Evolutionary conservation across 2,113 vertebrate species (phyloP), one percentile per base, ranked within the genome.

Genomic region (Ciconia maguari): DNA sequence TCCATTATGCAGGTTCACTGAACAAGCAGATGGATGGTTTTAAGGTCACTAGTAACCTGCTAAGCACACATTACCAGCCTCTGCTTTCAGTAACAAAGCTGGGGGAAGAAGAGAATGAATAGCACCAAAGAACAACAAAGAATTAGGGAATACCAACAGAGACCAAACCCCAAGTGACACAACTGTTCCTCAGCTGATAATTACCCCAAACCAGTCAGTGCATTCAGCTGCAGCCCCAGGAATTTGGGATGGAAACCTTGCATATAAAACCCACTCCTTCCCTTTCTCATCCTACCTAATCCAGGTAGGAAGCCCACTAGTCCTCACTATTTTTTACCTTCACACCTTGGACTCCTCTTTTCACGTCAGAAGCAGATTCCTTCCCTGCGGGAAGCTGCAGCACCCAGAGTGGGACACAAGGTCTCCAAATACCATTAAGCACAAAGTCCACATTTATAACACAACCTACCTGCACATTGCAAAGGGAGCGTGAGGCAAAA

Each of bases 391-490:
- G 34, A 49, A 62, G 61, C 49, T 54, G 60, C 30, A 36, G 24
- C 14, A 4, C 22, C 38, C 41, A 46, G 48, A 82, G 30, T 0
- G 2, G 34, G 36, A 79, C 15, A 19, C 6, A 52, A 66, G 55
- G 17, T 51, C 41, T 49, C 30, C 12, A 11, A 58, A 19, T 13
- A 34, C 34, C 55, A 32, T 30, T 24, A 54, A 26, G 34, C 42
- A 58, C 30, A 5, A 90, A 71, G 44, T 20, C 29, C 66, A 25
- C 30, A 4, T 42, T 30, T 46, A 8, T 29, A 54, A 42, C 2
- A 0, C 12, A 8, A 16, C 26, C 41, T n/a, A 29, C 20, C 20
- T 24, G 21, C n/a, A 11, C 32, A 4, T 0, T 48, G 17, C 7
- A 3, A 86, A 55, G 10, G n/a, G 44, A 92, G 13, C 29, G 36